Evolutionary conservation across 2,888 invertebrate genomes (phyloP), one percentile per base, ranked within the genome.

Genomic region (Augochlorella aurata): DNA sequence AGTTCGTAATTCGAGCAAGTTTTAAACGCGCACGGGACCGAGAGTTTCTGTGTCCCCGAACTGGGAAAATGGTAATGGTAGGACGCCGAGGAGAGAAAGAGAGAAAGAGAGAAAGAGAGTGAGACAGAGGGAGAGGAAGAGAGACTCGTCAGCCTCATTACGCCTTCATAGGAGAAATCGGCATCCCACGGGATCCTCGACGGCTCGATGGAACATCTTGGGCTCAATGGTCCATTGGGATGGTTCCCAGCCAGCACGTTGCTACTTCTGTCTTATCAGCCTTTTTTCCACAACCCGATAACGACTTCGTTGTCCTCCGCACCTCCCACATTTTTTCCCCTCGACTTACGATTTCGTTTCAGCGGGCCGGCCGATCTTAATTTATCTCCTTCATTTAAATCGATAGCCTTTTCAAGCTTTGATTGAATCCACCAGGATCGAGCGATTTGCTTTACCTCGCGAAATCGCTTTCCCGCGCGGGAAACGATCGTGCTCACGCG

Each of bases 241-340:
- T 63, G 77, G 54, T 78, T 85, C 72, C 74, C 68, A 78, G 74
- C 69, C 61, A 29, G 79, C 72, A 50, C 77, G 78, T 85, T 84
- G 74, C 81, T 81, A 87, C 81, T 85, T 88, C 81, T 84, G 88
- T 88, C 85, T 88, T 88, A 88, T 88, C 87, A 80, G 84, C 71
- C 79, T 72, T 70, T 75, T 78, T 79, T 74, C 47, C 75, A 71
- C 38, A 18, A 76, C 24, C 68, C 44, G 74, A 86, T 86, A 86
- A 87, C 80, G 79, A 82, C 72, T 81, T 70, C 75, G 72, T 70
- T 63, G 49, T 79, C 69, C 50, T 52, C 29, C 21, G 49, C 73
- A 67, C 38, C 47, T 65, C 61, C 58, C 52, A 49, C 38, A 74
- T 67, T 52, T 54, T n/a, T 24, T 18, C 29, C 58, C 70, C 38